phyloP scores from a whole-genome alignment of 2,797 vertebrate genomes.

The Coregonus sp. region DNA sequence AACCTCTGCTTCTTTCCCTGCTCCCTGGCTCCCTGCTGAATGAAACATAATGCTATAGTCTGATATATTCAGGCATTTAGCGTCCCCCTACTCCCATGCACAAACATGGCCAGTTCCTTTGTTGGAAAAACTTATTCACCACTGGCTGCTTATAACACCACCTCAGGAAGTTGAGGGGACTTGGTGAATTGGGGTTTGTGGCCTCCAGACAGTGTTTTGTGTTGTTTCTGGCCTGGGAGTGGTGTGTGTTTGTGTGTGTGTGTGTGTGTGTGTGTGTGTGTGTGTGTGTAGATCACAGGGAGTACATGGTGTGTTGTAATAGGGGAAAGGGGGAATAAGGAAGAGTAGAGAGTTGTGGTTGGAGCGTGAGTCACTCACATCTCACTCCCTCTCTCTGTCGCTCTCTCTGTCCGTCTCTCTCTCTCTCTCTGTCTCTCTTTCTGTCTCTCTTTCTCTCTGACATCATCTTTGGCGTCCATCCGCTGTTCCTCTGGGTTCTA shows the following conservation, averaged over 20 bases:
- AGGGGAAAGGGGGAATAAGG: no score
- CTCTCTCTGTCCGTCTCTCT: no score
- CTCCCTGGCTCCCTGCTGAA: conserved; percentile 19
- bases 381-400: no score
- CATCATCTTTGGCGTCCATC: conserved; percentile 68
- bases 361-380: no score
- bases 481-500: conserved; percentile 57
- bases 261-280: no score
- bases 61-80: conserved; percentile 42
- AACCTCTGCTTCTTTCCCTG: conserved; percentile 19
- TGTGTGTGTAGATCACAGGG: no score
- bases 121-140: conserved; percentile 41
- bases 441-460: conserved; percentile 32
- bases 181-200: conserved; percentile 27
- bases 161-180: conserved; percentile 25
- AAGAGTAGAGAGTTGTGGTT: no score
- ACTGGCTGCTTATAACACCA: conserved; percentile 8
- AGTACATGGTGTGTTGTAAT: neutral
- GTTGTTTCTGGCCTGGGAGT: conserved; percentile 28
- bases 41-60: conserved; percentile 49
- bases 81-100: conserved; percentile 30
- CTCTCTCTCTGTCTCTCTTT: no score
- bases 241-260: no score
- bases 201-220: conserved; percentile 34
- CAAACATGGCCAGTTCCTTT: conserved; percentile 41